These are phyloP conservation scores for Castor canadensis DNA, from an alignment of 2,113 vertebrate genomes.

Conservation along the genomic window DNA sequence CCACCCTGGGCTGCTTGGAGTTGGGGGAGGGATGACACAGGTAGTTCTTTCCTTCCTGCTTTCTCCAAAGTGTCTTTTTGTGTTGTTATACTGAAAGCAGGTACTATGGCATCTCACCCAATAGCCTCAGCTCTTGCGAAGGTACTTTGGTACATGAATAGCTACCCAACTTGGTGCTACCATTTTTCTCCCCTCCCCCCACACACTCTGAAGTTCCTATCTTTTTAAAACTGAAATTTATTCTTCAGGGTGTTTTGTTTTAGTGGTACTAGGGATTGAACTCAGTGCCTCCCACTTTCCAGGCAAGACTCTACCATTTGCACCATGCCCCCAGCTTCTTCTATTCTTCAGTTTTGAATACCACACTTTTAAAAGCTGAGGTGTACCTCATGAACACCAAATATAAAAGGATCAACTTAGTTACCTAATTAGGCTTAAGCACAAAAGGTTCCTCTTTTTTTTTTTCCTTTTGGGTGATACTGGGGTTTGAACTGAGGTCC, in stretches of 20 bases:
- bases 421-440: neutral
- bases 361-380: conserved; percentile 7
- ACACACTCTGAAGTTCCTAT: neutral
- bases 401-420: conserved; percentile 5
- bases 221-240: neutral
- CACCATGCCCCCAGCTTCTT: neutral
- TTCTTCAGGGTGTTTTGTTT: too few relatives aligned
- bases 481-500: too few relatives aligned
- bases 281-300: neutral
- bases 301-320: neutral
- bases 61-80: neutral
- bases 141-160: too few relatives aligned
- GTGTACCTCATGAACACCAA: neutral
- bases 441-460: conserved; percentile 22
- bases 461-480: too few relatives aligned
- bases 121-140: neutral
- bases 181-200: neutral
- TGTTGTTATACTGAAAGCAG: neutral
- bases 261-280: neutral
- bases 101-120: neutral
- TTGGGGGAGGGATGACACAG: too few relatives aligned
- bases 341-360: neutral
- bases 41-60: neutral
- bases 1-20: neutral
- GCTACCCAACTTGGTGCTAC: neutral